Evolutionary conservation across 37 sponge, comb jelly and placozoan species (phyloP).

Genomic region (Aplysina aerophoba): DNA sequence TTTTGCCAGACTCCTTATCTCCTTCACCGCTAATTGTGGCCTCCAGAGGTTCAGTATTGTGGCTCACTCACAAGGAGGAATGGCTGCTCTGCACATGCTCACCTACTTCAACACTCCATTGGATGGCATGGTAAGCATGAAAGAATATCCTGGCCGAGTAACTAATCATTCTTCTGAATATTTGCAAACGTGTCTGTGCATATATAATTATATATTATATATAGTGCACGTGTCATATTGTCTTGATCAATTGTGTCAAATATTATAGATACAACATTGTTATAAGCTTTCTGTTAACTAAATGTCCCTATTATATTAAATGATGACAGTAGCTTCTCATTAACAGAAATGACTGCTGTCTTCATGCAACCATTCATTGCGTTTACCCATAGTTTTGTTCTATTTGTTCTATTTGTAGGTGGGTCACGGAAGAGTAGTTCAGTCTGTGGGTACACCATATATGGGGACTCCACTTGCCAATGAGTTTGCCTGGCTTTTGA

Average conservation of each 20-base stretch:
- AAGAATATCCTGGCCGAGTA: background rate
- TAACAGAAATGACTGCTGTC: too few relatives aligned
- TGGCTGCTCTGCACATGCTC: conserved; percentile 31
- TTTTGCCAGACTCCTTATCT: conserved; percentile 16
- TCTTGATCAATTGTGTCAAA: too few relatives aligned
- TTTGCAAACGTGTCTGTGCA: too few relatives aligned
- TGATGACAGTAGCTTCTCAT: too few relatives aligned
- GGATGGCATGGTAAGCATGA: conserved; percentile 31
- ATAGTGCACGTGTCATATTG: too few relatives aligned
- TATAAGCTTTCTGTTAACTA: too few relatives aligned
- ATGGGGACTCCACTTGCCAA: background rate
- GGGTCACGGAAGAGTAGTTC: background rate
- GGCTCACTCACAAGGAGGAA: conserved; percentile 55
- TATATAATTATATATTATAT: too few relatives aligned
- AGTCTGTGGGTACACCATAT: conserved; percentile 22
- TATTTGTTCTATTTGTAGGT: too few relatives aligned
- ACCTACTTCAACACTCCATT: conserved; percentile 10
- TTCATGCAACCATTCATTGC: too few relatives aligned
- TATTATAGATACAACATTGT: too few relatives aligned
- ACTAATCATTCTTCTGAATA: background rate
- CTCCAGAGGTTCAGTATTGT: conserved; percentile 34
- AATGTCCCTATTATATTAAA: too few relatives aligned
- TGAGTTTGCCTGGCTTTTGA: background rate
- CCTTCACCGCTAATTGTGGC: background rate
- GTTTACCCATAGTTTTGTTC: too few relatives aligned